phyloP scores from a whole-genome alignment of 2,797 vertebrate species.

The Amblyopsis hoosieri region DNA sequence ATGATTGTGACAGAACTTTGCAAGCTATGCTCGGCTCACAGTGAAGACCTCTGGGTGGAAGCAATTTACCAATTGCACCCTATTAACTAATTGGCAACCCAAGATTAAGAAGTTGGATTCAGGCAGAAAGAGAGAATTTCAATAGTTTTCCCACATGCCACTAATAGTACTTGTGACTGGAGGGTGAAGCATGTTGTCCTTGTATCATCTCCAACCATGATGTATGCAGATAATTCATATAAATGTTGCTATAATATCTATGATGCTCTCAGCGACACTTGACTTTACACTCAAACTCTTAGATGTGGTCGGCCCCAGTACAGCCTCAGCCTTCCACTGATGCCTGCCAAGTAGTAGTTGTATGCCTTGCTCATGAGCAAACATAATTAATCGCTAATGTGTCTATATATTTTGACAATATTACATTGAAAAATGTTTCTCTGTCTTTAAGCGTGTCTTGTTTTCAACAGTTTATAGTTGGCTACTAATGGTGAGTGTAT shows the following conservation, averaged over 20 bases:
- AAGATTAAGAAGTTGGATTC: constrained; percentile 16
- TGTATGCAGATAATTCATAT: constrained; percentile 62
- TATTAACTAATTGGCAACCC: constrained; percentile 57
- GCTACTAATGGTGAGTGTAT: background rate
- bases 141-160: constrained; percentile 35
- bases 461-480: no score
- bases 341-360: no score
- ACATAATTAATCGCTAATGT: no score
- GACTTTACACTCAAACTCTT: constrained; percentile 44
- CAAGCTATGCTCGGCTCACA: constrained; percentile 32
- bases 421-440: no score
- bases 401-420: no score
- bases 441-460: background rate
- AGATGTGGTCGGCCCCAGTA: background rate
- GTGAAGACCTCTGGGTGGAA: constrained; percentile 37
- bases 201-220: constrained; percentile 46
- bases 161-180: constrained; percentile 45
- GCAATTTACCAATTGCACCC: constrained; percentile 46
- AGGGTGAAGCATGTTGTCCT: constrained; percentile 29
- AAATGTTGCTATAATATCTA: constrained; percentile 35
- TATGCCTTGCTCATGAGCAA: no score
- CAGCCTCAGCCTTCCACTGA: background rate
- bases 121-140: constrained; percentile 8
- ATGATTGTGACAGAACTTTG: constrained; percentile 34
- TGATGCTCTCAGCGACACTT: constrained; percentile 29